Evolutionary conservation across 2,113 vertebrate species (phyloP).

Genomic region (Salminus brasiliensis): DNA sequence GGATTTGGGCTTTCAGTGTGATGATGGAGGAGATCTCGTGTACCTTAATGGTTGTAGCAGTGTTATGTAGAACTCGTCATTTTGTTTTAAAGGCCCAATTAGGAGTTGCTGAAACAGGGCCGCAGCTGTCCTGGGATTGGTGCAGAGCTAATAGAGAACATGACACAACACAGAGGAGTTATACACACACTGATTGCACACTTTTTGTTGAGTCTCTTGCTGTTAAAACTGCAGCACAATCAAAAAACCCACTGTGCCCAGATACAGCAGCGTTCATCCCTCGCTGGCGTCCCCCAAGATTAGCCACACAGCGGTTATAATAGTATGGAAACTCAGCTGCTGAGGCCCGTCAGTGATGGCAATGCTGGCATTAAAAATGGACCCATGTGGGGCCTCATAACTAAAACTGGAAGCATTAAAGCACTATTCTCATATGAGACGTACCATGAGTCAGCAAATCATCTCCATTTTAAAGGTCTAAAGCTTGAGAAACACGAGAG

Average conservation of each 20-base stretch:
- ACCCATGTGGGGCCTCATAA: background rate
- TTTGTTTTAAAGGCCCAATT: slow-evolving; percentile 2
- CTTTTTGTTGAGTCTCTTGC: background rate
- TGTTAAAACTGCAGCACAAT: background rate
- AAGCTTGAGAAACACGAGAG: too few relatives aligned
- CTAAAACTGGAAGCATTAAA: background rate
- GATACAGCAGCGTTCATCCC: background rate
- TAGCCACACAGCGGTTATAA: background rate
- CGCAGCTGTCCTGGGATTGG: background rate
- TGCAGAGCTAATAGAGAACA: background rate
- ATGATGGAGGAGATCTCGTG: background rate
- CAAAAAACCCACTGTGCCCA: background rate
- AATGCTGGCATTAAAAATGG: background rate
- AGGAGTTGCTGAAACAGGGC: background rate
- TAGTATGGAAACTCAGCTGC: background rate
- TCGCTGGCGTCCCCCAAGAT: background rate
- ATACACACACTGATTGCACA: background rate
- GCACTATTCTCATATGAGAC: background rate
- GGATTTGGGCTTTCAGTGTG: background rate
- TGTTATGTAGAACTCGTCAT: background rate
- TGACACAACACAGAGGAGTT: background rate
- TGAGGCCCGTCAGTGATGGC: background rate
- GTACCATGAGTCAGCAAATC: background rate
- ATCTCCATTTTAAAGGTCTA: background rate
- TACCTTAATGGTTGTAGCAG: slow-evolving; percentile 4